A percentile compares a stretch with the other conserved stretches of the same genome.
phyloP scores from a whole-genome alignment of 2,113 vertebrate species.

The Malurus melanocephalus region DNA sequence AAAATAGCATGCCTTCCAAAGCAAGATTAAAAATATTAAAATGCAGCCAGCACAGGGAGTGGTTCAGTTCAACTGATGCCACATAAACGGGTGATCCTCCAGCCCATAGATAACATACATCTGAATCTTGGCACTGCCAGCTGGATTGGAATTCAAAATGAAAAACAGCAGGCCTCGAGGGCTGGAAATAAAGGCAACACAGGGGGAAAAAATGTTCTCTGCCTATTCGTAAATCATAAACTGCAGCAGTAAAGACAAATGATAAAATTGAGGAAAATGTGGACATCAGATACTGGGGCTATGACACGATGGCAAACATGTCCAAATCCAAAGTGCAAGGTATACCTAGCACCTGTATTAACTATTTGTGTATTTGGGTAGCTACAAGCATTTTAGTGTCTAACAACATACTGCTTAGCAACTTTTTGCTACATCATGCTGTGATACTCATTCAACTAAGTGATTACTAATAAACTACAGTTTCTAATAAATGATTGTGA shows the following conservation, averaged over 20 bases:
- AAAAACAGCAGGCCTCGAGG: conserved; percentile 38
- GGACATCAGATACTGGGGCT: background rate
- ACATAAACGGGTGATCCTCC: background rate
- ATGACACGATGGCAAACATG: background rate
- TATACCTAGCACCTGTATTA: background rate
- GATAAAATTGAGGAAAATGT: background rate
- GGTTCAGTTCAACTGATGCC: conserved; percentile 11
- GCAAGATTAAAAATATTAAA: conserved; percentile 52
- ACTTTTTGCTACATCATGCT: background rate
- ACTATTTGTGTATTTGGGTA: background rate
- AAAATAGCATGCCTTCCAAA: conserved; percentile 45
- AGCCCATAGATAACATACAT: conserved; percentile 18
- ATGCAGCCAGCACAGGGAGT: conserved; percentile 23
- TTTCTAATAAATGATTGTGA: background rate
- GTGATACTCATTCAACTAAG: background rate
- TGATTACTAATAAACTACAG: background rate
- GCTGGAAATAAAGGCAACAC: conserved; percentile 44
- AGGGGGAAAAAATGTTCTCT: conserved; percentile 7
- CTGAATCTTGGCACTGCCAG: conserved; percentile 39
- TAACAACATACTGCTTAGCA: background rate
- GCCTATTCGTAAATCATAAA: conserved; percentile 54
- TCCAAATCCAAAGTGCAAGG: background rate
- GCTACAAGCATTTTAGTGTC: background rate
- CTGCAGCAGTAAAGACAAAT: conserved; percentile 27
- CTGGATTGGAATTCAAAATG: conserved; percentile 53